Conservation (phyloP, 1,140 invertebrate genomes). For the Choristoneura fumiferana region DNA sequence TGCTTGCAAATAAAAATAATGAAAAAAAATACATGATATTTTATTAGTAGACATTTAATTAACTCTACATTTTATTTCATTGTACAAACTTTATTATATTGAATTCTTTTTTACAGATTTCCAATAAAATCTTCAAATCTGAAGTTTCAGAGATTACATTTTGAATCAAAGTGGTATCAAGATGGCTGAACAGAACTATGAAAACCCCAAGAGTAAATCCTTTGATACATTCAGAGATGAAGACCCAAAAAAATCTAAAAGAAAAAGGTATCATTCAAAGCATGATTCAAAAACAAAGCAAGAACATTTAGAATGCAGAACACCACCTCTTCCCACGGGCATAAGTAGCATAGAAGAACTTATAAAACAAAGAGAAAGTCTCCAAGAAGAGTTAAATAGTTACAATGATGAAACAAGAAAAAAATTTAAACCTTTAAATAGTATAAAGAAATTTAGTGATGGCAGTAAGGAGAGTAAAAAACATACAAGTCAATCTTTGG, state of each 20-base stretch:
- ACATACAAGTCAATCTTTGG: conserved; percentile 19
- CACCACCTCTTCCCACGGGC: conserved; percentile 57
- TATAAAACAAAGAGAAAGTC: conserved; percentile 52
- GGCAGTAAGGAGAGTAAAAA: too few species aligned
- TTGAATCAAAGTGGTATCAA: conserved; percentile 31
- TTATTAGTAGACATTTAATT: conserved; percentile 18
- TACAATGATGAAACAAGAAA: too few species aligned
- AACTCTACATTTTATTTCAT: too few species aligned
- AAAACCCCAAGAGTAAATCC: conserved; percentile 39
- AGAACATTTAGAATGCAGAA: conserved; percentile 44
- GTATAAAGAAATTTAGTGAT: conserved; percentile 22
- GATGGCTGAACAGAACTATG: conserved; percentile 51
- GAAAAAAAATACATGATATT: conserved; percentile 14
- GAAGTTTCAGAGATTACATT: conserved; percentile 26
- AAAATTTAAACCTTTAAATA: conserved; percentile 26
- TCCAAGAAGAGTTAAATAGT: conserved; percentile 48
- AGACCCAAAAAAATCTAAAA: conserved; percentile 36
- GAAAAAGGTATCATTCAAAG: conserved; percentile 34
- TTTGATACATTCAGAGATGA: conserved; percentile 37
- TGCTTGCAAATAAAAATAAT: conserved; percentile 30
- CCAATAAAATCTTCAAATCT: conserved; percentile 19
- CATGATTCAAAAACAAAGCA: conserved; percentile 33
- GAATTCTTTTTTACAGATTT: conserved; percentile 40
- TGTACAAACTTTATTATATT: conserved; percentile 15
- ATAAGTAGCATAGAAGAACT: conserved; percentile 51